phyloP scores from a whole-genome alignment of 2,113 vertebrate genomes.

The Thermophis baileyi region DNA sequence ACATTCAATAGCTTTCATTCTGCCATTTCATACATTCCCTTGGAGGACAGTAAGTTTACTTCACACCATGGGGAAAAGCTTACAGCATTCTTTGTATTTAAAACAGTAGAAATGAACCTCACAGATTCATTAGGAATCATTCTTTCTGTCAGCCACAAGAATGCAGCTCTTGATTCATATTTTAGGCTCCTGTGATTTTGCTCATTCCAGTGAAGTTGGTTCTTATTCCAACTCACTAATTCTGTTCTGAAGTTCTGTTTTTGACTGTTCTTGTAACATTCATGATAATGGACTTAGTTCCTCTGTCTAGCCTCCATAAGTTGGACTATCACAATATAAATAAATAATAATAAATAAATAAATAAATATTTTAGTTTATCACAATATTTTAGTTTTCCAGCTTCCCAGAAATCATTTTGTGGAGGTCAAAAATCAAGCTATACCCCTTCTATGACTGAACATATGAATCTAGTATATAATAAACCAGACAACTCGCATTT shows the following conservation, averaged over 20 bases:
- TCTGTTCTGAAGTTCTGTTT: background rate
- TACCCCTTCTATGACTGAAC: background rate
- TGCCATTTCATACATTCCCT: slow-evolving; percentile 5
- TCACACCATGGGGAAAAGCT: background rate
- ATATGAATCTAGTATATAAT: background rate
- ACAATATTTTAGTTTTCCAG: background rate
- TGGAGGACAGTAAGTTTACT: background rate
- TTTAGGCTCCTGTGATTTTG: background rate
- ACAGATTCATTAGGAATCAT: background rate
- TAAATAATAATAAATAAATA: no score
- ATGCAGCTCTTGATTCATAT: background rate
- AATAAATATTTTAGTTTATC: background rate
- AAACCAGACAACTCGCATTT: background rate
- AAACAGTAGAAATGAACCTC: background rate
- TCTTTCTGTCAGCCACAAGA: background rate
- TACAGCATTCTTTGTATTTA: background rate
- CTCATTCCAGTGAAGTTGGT: background rate
- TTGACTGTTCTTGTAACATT: background rate
- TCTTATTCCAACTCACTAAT: background rate
- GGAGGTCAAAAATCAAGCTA: background rate
- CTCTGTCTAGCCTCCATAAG: background rate
- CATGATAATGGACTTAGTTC: background rate
- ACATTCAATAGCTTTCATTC: background rate
- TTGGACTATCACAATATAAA: background rate
- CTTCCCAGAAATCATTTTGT: background rate